A percentile compares a stretch with the other conserved stretches of the same genome.
phyloP scores from a whole-genome alignment of 2,797 vertebrate genomes.

The Lepus townsendii region DNA sequence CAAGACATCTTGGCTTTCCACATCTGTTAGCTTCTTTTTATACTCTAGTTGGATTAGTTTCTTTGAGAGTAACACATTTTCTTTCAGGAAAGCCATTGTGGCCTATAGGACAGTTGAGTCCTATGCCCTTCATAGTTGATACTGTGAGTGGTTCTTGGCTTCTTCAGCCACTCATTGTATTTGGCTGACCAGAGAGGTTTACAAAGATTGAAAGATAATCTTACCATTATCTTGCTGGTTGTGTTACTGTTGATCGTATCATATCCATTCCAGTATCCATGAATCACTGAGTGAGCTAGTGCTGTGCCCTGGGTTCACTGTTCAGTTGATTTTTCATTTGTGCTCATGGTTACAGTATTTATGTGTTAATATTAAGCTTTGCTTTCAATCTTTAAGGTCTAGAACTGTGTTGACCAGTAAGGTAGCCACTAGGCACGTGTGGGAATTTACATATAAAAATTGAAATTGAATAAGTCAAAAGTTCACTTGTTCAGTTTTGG shows the following conservation, averaged over 20 bases:
- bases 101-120: background rate
- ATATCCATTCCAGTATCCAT: background rate
- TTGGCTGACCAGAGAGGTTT: constrained; percentile 64
- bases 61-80: constrained; percentile 8
- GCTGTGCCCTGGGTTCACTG: background rate
- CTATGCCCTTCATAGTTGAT: constrained; percentile 39
- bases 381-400: background rate
- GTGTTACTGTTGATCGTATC: constrained; percentile 46
- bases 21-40: constrained; percentile 17
- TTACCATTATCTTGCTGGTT: constrained; percentile 43
- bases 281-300: background rate
- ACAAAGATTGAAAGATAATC: constrained; percentile 65
- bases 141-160: background rate
- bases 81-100: background rate
- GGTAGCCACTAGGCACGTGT: background rate
- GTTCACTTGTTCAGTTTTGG: constrained; percentile 6
- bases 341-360: constrained; percentile 2
- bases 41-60: constrained; percentile 41
- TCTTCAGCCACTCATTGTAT: constrained; percentile 42
- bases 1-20: constrained; percentile 30
- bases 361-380: constrained; percentile 28
- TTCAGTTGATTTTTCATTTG: constrained; percentile 38
- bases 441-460: constrained; percentile 49
- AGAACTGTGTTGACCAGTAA: background rate
- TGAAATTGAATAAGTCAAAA: constrained; percentile 42